Percentiles rank a stretch among this genome's conserved stretches.
These are phyloP conservation scores for Paramacrobiotus metropolitanus DNA, from an alignment of 1,140 invertebrate genomes.

Conservation along the genomic window DNA sequence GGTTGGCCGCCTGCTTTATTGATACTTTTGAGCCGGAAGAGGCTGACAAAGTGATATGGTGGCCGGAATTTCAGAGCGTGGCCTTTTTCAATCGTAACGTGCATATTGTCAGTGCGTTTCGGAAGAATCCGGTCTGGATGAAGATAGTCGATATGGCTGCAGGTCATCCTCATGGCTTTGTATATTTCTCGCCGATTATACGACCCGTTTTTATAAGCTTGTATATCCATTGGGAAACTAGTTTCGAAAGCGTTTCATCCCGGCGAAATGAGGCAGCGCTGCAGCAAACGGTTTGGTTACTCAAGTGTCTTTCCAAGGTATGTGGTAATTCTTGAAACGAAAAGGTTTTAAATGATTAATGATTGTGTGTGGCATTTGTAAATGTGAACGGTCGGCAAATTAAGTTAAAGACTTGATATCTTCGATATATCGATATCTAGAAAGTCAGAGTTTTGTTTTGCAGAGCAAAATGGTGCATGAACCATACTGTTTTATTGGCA, in stretches of 20 bases:
- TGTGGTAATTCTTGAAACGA: too few species aligned
- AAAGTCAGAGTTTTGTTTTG: neutral
- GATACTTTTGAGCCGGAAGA: neutral
- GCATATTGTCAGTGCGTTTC: neutral
- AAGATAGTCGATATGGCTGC: neutral
- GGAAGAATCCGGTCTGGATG: neutral
- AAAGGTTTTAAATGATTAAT: too few species aligned
- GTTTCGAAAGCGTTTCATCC: neutral
- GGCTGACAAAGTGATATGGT: neutral
- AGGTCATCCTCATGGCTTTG: neutral
- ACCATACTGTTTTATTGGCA: neutral
- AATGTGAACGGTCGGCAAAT: too few species aligned
- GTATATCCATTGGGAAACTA: neutral
- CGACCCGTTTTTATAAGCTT: neutral
- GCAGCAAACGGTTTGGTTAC: neutral
- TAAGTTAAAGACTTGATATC: too few species aligned
- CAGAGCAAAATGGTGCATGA: neutral
- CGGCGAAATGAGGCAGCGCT: neutral
- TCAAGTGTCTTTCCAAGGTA: neutral
- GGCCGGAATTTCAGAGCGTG: neutral
- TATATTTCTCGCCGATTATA: neutral
- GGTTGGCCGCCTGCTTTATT: neutral
- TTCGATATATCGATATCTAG: too few species aligned
- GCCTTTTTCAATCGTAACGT: slow-evolving; percentile 3
- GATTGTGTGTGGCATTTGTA: too few species aligned